Conservation (phyloP, 1,140 invertebrate species). For the Hyphantria cunea region DNA sequence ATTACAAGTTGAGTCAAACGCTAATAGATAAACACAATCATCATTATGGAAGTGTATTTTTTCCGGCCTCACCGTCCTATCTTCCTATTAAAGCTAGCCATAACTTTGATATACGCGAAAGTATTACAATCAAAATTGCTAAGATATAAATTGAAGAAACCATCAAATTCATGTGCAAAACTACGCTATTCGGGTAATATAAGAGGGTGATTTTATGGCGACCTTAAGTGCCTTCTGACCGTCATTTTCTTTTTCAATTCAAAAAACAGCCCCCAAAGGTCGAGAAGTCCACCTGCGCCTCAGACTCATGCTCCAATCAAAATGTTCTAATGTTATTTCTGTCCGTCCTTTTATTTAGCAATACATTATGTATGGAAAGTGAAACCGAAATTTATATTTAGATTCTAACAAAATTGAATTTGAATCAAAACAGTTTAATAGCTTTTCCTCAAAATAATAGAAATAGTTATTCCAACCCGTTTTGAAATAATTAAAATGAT, state of each 20-base stretch:
- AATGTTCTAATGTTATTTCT: slow-evolving; percentile 15
- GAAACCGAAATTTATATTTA: background rate
- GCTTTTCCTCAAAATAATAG: too few relatives aligned
- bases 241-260: slow-evolving; percentile 58
- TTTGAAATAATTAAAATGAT: too few relatives aligned
- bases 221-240: slow-evolving; percentile 50
- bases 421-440: too few relatives aligned
- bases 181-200: slow-evolving; percentile 38
- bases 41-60: too few relatives aligned
- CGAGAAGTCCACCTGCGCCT: slow-evolving; percentile 45
- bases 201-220: slow-evolving; percentile 50
- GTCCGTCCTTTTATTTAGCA: slow-evolving; percentile 9
- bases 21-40: too few relatives aligned
- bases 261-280: slow-evolving; percentile 47
- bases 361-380: slow-evolving; percentile 7
- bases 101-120: too few relatives aligned
- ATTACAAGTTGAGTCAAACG: too few relatives aligned
- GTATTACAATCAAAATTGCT: too few relatives aligned
- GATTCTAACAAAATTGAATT: background rate
- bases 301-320: slow-evolving; percentile 27
- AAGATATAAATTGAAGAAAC: too few relatives aligned
- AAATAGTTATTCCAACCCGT: too few relatives aligned
- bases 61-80: too few relatives aligned
- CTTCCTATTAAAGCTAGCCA: too few relatives aligned
- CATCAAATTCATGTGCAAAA: slow-evolving; percentile 3